These are phyloP conservation scores for Rhinopomastus cyanomelas DNA, from an alignment of 2,113 vertebrate species.

Conservation along the genomic window DNA sequence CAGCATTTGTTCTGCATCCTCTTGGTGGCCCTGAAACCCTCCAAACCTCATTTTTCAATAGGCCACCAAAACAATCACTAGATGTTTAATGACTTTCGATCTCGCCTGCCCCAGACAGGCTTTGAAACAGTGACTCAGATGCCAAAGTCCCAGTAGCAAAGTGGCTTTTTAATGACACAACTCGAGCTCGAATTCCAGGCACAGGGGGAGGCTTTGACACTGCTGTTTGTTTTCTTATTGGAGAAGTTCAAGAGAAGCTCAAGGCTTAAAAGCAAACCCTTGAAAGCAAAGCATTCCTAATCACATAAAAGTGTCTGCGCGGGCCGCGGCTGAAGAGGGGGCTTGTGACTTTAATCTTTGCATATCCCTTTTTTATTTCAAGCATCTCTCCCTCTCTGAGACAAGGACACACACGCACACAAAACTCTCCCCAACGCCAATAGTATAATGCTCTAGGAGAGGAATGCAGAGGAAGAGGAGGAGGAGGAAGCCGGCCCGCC, in stretches of 20 bases:
- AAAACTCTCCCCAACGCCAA: conserved; percentile 44
- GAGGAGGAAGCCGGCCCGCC: conserved; percentile 62
- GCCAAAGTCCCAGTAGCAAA: conserved; percentile 41
- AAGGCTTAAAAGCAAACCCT: conserved; percentile 76
- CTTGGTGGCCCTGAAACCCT: conserved; percentile 15
- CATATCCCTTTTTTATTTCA: conserved; percentile 72
- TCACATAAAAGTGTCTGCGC: conserved; percentile 78
- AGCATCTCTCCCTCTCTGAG: conserved; percentile 62
- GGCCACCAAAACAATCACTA: conserved; percentile 59
- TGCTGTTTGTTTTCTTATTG: conserved; percentile 79
- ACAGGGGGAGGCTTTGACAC: conserved; percentile 70
- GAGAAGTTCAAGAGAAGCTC: conserved; percentile 78
- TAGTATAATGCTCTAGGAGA: conserved; percentile 63
- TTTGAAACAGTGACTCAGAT: conserved; percentile 67
- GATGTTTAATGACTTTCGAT: conserved; percentile 69
- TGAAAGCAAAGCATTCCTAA: conserved; percentile 80
- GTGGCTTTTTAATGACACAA: conserved; percentile 67
- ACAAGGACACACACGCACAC: neutral
- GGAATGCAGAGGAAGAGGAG: conserved; percentile 61
- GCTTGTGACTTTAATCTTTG: conserved; percentile 73
- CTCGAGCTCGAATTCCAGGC: conserved; percentile 58
- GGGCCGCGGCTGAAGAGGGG: conserved; percentile 69
- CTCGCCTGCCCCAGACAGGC: conserved; percentile 62
- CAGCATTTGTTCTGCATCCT: neutral
- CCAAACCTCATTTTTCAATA: conserved; percentile 55